Percentiles rank a stretch among this genome's conserved stretches.
phyloP scores from a whole-genome alignment of 2,113 vertebrate genomes.

The Malurus elegans region DNA sequence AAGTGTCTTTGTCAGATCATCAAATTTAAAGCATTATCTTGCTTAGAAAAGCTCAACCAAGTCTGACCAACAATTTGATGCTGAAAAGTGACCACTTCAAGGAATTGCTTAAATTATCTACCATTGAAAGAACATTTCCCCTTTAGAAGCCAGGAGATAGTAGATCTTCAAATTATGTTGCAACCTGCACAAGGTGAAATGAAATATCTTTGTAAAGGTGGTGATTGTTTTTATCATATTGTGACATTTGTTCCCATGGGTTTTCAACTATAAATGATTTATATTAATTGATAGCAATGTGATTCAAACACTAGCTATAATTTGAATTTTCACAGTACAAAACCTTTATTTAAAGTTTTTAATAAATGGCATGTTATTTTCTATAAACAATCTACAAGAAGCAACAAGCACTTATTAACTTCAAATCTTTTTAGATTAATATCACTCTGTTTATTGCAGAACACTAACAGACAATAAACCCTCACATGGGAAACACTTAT shows the following conservation, averaged over 20 bases:
- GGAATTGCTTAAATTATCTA: background rate
- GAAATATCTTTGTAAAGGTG: background rate
- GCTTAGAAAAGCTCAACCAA: background rate
- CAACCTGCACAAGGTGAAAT: background rate
- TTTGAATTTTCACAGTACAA: background rate
- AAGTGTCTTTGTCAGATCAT: background rate
- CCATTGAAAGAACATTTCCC: background rate
- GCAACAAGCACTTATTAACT: background rate
- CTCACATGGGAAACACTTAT: background rate
- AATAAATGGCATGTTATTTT: background rate
- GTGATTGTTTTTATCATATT: background rate
- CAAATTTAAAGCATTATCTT: background rate
- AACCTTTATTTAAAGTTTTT: background rate
- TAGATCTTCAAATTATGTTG: background rate
- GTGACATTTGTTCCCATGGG: background rate
- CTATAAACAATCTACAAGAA: background rate
- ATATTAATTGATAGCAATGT: background rate
- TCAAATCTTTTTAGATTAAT: background rate
- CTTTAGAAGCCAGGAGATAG: background rate
- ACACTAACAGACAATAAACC: background rate
- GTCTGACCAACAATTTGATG: background rate
- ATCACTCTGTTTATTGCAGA: background rate
- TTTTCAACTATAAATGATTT: background rate
- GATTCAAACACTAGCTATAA: background rate
- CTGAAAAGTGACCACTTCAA: constrained; percentile 23